Evolutionary conservation across 1,140 invertebrate genomes (phyloP).

Genomic region (Ceratosolen fusciceps): DNA sequence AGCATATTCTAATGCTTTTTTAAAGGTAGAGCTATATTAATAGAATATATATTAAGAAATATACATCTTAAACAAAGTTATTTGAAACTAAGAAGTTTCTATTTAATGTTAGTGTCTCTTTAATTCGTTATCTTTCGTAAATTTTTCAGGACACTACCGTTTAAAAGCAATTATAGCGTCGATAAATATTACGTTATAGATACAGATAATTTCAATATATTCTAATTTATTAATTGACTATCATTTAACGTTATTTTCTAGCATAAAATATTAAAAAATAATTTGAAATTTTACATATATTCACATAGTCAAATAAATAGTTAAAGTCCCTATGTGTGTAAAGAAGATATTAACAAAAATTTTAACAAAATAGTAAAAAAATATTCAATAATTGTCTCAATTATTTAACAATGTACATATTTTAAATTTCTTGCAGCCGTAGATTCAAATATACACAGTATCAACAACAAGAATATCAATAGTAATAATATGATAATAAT

Average conservation of each 20-base stretch:
- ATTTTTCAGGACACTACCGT: neutral
- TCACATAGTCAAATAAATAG: neutral
- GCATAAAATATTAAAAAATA: neutral
- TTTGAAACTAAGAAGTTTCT: no score
- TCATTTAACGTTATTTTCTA: neutral
- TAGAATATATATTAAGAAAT: no score
- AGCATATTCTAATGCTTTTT: no score
- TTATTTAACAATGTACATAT: constrained; percentile 12
- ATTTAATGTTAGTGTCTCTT: neutral
- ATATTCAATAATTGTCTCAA: constrained; percentile 10
- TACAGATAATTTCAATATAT: neutral
- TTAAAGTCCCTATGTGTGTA: no score
- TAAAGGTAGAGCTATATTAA: no score
- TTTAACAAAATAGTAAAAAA: neutral
- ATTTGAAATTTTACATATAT: neutral
- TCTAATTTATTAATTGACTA: neutral
- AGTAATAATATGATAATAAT: no score
- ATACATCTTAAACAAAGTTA: no score
- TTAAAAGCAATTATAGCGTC: neutral
- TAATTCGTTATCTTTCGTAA: neutral
- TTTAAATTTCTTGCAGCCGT: neutral
- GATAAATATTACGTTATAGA: neutral
- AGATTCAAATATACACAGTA: neutral
- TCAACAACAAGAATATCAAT: no score
- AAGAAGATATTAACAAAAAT: neutral